Percentiles rank a stretch among this genome's conserved stretches.
These are phyloP conservation scores for Allygus modestus DNA, from an alignment of 2,888 invertebrate genomes.

Conservation along the genomic window DNA sequence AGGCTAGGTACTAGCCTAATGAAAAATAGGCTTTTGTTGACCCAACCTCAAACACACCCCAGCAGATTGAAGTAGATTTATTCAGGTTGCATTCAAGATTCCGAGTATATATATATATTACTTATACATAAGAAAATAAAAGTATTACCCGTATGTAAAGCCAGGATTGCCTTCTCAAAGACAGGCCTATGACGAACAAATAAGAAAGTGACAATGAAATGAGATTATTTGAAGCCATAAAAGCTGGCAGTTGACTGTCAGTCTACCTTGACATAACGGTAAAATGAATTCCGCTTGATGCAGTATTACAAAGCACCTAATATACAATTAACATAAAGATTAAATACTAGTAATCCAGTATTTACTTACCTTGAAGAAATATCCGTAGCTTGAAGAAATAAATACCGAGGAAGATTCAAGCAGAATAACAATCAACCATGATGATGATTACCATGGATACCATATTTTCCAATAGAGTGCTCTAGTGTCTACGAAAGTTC, in stretches of 20 bases:
- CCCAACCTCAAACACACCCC: too few relatives aligned
- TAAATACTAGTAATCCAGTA: background rate
- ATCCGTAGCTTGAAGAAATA: background rate
- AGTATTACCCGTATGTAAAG: too few relatives aligned
- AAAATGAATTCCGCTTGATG: background rate
- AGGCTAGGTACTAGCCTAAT: too few relatives aligned
- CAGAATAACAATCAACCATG: constrained; percentile 64
- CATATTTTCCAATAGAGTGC: constrained; percentile 60
- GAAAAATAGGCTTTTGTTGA: too few relatives aligned
- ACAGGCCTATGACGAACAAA: too few relatives aligned
- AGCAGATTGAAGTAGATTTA: too few relatives aligned
- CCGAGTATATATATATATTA: too few relatives aligned
- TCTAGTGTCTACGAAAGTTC: constrained; percentile 44
- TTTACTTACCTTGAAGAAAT: background rate
- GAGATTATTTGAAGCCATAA: constrained; percentile 24
- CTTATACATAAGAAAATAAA: too few relatives aligned
- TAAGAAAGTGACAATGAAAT: constrained; percentile 7
- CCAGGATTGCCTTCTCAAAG: too few relatives aligned
- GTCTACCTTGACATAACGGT: background rate
- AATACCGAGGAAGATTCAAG: constrained; percentile 21
- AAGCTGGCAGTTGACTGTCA: background rate
- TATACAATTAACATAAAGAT: background rate
- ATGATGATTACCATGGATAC: constrained; percentile 64
- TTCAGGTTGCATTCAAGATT: too few relatives aligned
- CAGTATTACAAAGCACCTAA: background rate